Evolutionary conservation across 2,888 invertebrate genomes (phyloP), one percentile per base, ranked within the genome.

Genomic region (Caenorhabditis becei): DNA sequence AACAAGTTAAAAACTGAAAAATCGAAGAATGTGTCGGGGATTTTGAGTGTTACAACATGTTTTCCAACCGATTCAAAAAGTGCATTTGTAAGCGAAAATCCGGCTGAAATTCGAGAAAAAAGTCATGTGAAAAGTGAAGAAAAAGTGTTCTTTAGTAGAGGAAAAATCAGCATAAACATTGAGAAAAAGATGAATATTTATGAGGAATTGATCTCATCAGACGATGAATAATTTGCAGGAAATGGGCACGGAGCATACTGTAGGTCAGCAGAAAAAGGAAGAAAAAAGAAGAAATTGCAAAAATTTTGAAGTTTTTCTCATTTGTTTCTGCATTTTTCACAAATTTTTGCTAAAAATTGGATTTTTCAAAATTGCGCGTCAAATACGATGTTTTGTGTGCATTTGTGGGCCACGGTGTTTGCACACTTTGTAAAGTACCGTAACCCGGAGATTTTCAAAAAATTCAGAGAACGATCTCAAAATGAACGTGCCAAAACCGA

Each of bases 401-500:
- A 10, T 8, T 35, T 35, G 35, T 35, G 35, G 7, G 35, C 10
- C 7, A 10, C 10, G 35, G 35, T 35, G 35, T 35, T 35, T 35
- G 35, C 35, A 35, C n/a, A n/a, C n/a, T n/a, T n/a, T n/a, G n/a
- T 32, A 32, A 32, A 32, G 10, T 32, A 32, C 32, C 4, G 32
- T 32, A 32, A 7, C 32, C 32, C 32, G 5, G 32, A 32, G 10
- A 7, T 32, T 32, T 32, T 41, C 41, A 41, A 41, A 41, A 41
- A 41, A 41, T 41, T 41, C 41, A 41, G 16, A 41, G 41, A 41
- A 14, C 41, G 14, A 41, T 41, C 41, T 16, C 14, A 41, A 41
- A 41, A 16, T 14, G 41, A 14, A 54, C 54, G 54, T 54, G 26
- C 28, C 54, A 26, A 54, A 54, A 28, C 54, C 28, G n/a, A 14